Evolutionary conservation across 2,888 invertebrate species (phyloP).

Genomic region (Chaetogeoica ovagalla): DNA sequence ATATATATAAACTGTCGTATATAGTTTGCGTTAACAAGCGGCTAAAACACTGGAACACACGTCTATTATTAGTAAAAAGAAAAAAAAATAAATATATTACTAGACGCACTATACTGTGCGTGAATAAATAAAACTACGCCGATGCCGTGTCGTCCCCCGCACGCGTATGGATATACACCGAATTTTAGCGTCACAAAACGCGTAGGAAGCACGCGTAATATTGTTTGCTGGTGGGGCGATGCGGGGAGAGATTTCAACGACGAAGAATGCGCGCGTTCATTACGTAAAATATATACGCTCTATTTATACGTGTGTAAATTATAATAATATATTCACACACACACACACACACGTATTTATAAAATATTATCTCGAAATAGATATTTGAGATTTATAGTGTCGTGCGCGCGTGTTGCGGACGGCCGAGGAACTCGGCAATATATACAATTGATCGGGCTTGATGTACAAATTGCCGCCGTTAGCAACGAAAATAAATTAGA

Average conservation of each 20-base stretch:
- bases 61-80: neutral
- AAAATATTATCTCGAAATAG: neutral
- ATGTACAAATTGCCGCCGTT: slow-evolving; percentile 35
- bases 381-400: slow-evolving; percentile 13
- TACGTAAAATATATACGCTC: too few relatives aligned
- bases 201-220: too few relatives aligned
- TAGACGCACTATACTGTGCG: neutral
- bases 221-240: too few relatives aligned
- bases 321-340: neutral
- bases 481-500: slow-evolving; percentile 42
- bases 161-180: neutral
- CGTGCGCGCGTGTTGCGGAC: neutral
- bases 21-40: slow-evolving; percentile 11
- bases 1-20: neutral
- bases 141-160: too few relatives aligned
- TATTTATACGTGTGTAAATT: neutral
- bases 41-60: neutral
- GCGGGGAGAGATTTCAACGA: too few relatives aligned
- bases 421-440: neutral
- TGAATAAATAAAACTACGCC: too few relatives aligned
- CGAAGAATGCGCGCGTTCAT: too few relatives aligned
- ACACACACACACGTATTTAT: neutral
- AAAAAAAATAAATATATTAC: too few relatives aligned
- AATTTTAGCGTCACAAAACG: too few relatives aligned
- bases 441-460: slow-evolving; percentile 22